A percentile compares a stretch with the other conserved stretches of the same genome.
These are phyloP conservation scores for Palaemon carinicauda DNA, from an alignment of 1,140 invertebrate genomes.

Conservation along the genomic window DNA sequence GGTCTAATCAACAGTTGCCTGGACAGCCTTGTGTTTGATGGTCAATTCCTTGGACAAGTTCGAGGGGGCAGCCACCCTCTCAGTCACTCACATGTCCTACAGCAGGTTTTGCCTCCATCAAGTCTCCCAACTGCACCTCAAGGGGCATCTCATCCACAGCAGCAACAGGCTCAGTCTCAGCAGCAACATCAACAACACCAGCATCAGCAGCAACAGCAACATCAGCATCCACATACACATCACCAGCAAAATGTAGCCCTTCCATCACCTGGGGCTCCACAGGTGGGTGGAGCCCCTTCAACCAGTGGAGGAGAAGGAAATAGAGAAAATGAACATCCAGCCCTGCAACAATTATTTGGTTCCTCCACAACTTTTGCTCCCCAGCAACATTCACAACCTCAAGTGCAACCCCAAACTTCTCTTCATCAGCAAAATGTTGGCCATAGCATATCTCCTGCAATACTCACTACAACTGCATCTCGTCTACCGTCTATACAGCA, in stretches of 20 bases:
- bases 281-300: conserved; percentile 29
- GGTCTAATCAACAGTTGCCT: conserved; percentile 53
- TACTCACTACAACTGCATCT: conserved; percentile 30
- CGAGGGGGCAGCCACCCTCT: conserved; percentile 47
- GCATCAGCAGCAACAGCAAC: conserved; percentile 2
- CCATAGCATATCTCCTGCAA: conserved; percentile 27
- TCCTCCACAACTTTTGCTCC: conserved; percentile 36
- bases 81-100: conserved; percentile 41
- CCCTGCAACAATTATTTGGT: conserved; percentile 40
- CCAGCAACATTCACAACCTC: conserved; percentile 31
- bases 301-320: conserved; percentile 24
- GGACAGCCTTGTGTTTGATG: conserved; percentile 47
- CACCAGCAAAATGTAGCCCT: conserved; percentile 52
- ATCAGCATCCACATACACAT: conserved; percentile 6
- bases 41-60: conserved; percentile 47
- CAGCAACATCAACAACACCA: background rate
- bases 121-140: conserved; percentile 22
- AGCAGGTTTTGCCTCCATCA: conserved; percentile 40
- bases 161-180: conserved; percentile 2
- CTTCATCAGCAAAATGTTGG: conserved; percentile 29
- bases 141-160: conserved; percentile 31
- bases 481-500: conserved; percentile 42
- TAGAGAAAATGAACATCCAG: conserved; percentile 43
- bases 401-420: conserved; percentile 12
- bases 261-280: conserved; percentile 39